Evolutionary conservation across 2,888 invertebrate genomes (phyloP), one percentile per base, ranked within the genome.

Genomic region (Andrena bucephala): DNA sequence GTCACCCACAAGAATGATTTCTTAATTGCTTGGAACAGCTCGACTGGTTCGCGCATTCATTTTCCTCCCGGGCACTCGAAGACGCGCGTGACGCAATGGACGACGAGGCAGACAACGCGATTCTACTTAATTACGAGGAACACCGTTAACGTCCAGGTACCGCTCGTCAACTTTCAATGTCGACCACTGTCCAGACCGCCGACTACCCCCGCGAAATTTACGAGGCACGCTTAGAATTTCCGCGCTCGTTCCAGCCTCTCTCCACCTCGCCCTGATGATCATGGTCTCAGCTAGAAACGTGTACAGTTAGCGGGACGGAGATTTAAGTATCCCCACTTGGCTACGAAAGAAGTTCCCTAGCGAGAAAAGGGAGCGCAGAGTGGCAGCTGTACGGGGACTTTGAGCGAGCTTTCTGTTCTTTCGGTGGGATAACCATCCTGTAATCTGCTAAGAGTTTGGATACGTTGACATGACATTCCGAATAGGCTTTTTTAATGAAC

Each of bases 91-190:
- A 77, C 76, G 77, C 31, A 72, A 76, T 74, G 36, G 66, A 29
- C 66, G 42, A 13, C 52, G 36, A 50, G 20, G 7, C 60, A 59
- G 76, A 70, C 85, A 73, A 42, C 42, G 42, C 65, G 81, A 83
- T 86, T 88, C 86, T 81, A 83, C 82, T 90, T 90, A 90, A 90
- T 90, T 89, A 89, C 85, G 57, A 27, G 57, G 87, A 76, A 88
- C 84, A 89, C 90, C 89, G 90, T 90, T 90, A 90, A 89, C 81
- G 86, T 81, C 77, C 74, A 81, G 83, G 83, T 87, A 89, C 87
- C 86, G 87, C 88, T 89, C 81, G 83, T 85, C 80, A 88, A 88
- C 88, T 88, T 88, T 86, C 85, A 82, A 81, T 84, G 87, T 85
- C 86, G 83, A 80, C 80, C 73, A 65, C 73, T 62, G 71, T 83